Percentiles rank a stretch among this genome's conserved stretches.
Conservation (phyloP, 2,888 invertebrate species). For the Chloroclystis v-ata region DNA sequence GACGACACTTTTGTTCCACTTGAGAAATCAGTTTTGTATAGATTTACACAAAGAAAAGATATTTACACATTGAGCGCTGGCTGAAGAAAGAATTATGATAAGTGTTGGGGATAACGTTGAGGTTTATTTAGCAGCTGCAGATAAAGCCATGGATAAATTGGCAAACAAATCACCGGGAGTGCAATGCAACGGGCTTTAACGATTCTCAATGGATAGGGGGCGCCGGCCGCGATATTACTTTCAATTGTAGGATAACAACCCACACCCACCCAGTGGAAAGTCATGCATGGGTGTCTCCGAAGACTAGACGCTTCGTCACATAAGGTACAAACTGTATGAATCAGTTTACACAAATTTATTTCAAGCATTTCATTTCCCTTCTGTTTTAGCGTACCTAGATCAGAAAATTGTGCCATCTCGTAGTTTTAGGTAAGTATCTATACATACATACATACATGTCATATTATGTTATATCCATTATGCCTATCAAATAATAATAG, state of each 20-base stretch:
- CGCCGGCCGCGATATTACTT: conserved; percentile 46
- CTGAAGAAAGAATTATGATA: not conserved
- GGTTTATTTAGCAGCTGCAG: not conserved
- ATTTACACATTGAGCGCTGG: conserved; percentile 5
- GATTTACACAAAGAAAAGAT: conserved; percentile 1
- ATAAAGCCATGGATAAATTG: conserved; percentile 49
- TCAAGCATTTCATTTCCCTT: no score
- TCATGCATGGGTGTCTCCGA: not conserved
- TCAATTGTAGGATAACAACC: conserved; percentile 15
- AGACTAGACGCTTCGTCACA: no score
- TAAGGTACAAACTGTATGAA: no score
- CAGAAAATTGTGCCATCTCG: no score
- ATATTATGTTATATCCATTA: no score
- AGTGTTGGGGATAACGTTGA: not conserved
- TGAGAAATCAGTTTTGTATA: not conserved
- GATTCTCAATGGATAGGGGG: conserved; percentile 60
- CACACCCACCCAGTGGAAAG: not conserved
- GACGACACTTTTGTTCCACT: conserved; percentile 8
- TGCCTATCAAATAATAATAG: no score
- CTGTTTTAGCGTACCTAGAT: no score
- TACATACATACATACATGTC: no score
- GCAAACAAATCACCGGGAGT: conserved; percentile 54
- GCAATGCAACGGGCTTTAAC: conserved; percentile 53
- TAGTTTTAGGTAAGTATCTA: no score
- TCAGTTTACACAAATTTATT: no score